phyloP scores from a whole-genome alignment of 2,888 invertebrate genomes.

The Lapara coniferarum region DNA sequence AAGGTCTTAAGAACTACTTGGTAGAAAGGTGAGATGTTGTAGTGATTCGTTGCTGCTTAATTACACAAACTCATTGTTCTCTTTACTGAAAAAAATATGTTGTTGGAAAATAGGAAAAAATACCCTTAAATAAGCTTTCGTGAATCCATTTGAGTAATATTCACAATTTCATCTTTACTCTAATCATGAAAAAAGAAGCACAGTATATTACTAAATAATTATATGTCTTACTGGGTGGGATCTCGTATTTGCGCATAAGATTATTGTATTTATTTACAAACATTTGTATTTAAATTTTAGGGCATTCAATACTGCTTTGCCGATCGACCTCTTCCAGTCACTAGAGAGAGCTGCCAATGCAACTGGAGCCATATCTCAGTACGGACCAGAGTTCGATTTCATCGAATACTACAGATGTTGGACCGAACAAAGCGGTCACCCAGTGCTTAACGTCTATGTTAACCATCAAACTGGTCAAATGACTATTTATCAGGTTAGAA shows the following conservation, averaged over 20 bases:
- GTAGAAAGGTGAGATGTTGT: conserved; percentile 62
- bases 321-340: conserved; percentile 76
- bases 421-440: conserved; percentile 85
- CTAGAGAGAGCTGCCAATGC: conserved; percentile 62
- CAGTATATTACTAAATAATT: no score
- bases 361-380: conserved; percentile 55
- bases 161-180: no score
- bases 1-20: conserved; percentile 83
- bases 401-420: conserved; percentile 74
- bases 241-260: no score
- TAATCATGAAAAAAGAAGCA: no score
- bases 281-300: conserved; percentile 47
- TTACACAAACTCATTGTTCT: no score
- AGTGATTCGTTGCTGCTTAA: conserved; percentile 22
- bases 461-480: conserved; percentile 69
- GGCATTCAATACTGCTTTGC: conserved; percentile 65
- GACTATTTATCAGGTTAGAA: conserved; percentile 70
- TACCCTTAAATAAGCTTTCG: no score
- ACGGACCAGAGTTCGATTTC: conserved; percentile 64
- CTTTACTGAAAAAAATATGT: no score
- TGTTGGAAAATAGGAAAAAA: no score
- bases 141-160: no score
- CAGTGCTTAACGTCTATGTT: conserved; percentile 81
- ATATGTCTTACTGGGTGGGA: no score
- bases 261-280: no score